Evolutionary conservation across 1,140 invertebrate species (phyloP), one percentile per base, ranked within the genome.

Genomic region (Drosophila paulistorum): DNA sequence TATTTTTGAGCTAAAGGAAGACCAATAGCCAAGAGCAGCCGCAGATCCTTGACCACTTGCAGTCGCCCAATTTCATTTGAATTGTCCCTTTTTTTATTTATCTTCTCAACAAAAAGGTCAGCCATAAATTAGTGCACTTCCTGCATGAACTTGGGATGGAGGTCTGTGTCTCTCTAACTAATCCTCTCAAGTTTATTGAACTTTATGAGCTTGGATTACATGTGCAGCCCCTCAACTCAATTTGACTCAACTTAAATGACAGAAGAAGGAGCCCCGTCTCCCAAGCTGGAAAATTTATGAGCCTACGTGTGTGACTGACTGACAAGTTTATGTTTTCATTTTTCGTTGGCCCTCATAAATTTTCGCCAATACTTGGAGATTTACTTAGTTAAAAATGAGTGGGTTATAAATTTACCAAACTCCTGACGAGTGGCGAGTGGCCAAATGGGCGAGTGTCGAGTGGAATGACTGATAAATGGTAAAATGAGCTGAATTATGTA

Each of bases 281-380:
- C 2, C 48, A 54, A 58, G 51, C 30, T 65, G 11, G n/a, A 42
- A 68, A 71, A 87, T 83, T 87, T 87, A 87, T 87, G 68, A 35
- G 79, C 61, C 76, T 73, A 87, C 77, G 84, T 83, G 84, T 89
- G 45, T 51, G 45, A 51, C 17, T 51, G 79, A 89, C 79, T 87
- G 83, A 87, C 83, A 87, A 89, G 84, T 80, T 89, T 83, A 89
- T 89, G 70, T 74, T 83, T 83, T 72, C 45, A 77, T 80, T 82
- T 79, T 86, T 70, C 23, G 64, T 58, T 23, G 45, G 33, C 48
- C 54, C 66, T 67, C 82, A 73, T 87, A 73, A 86, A 81, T 75
- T 78, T 61, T 10, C 42, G 48, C 58, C 60, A 71, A 67, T 77
- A 69, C 65, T 69, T n/a, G 33, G 54, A 45, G 55, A 72, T 51